Base-by-base conservation (phyloP, 2,113 vertebrate species). In the Pterocles burchelli region DNA sequence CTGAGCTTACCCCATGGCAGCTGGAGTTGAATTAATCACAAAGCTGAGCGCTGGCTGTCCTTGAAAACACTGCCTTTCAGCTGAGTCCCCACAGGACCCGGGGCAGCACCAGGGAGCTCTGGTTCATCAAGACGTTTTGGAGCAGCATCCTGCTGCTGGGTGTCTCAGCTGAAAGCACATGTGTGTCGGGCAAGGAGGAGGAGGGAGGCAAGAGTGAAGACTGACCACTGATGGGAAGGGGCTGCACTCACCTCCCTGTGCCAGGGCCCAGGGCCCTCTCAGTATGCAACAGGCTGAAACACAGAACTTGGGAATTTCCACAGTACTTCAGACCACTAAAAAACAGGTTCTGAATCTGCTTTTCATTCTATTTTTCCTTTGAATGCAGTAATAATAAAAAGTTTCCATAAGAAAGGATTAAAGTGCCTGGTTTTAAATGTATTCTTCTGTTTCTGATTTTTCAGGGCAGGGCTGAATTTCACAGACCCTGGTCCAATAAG, bases 191-290 rank as follows among this genome's bases (percentile, higher is more conserved):
- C 2, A 17, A 14, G 31, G 4, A 90, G 54, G 55, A 92, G 21
- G 33, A 80, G 51, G 57, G 67, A 66, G 17, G 25, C 15, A 72
- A 20, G 17, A 81, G 22, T 18, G 29, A 84, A 89, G 28, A 49
- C 20, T 7, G 4, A 24, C 41, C 13, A 7, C 70, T 80, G 45
- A 36, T 28, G 17, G 46, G 48, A 87, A 91, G 38, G 24, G 31
- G 9, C 31, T 4, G 1, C 0, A 1, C 22, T 59, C 19, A 13
- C 52, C 84, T 80, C 19, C 63, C 41, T 20, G 15, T 2, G 2
- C 52, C 71, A 63, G 52, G 11, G 45, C 9, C 34, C 6, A 2
- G 1, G n/a, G 18, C 25, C 19, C 31, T 78, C 46, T 80, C 41
- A 31, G n/a, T 46, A 25, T 1, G 0, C 29, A 7, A 62, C 7